Base-by-base conservation (phyloP, 2,797 vertebrate species). In the Gobio occitaniae region DNA sequence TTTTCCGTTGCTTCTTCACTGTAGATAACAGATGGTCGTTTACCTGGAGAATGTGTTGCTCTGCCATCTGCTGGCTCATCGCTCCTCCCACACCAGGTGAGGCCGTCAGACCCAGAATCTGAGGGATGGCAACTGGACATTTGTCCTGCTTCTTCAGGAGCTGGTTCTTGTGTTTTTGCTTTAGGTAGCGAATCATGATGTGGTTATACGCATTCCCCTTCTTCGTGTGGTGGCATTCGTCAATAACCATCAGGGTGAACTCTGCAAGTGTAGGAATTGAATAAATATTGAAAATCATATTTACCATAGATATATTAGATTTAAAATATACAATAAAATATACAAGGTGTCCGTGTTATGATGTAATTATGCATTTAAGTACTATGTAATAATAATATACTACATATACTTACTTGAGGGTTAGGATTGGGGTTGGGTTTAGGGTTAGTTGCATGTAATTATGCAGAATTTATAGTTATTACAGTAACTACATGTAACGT, bases 151-250 rank as follows among this genome's bases (percentile, higher is more conserved):
- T 97, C 69, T 82, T 86, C 63, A 93, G 89, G n/a, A 2, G 89
- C 13, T 0, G 75, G 88, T 99, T 99, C 87, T 89, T 95, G 86
- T 94, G 91, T 87, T 98, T 99, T 90, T 97, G 95, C 88, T 93
- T 95, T 91, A 99, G 92, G 90, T 97, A 99, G 66, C 96, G 96
- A 88, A 96, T 95, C 98, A 99, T 99, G 84, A 99, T 97, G 87
- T 97, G 95, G 90, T 99, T 99, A 91, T 99, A 99, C 59, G 98
- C 97, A 0, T 9, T 96, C 78, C 96, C 97, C 90, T 99, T 99
- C 88, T 98, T 96, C 56, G 98, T 99, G 92, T 99, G 98, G 92
- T 99, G 98, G 84, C 98, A 99, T 91, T 99, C 98, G 82, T 99
- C 98, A 19, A 99, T 97, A 76, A 99, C 93, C 21, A 99, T 93